Evolutionary conservation across 2,797 vertebrate genomes (phyloP).

Genomic region (Melanotaenia maccullochi): DNA sequence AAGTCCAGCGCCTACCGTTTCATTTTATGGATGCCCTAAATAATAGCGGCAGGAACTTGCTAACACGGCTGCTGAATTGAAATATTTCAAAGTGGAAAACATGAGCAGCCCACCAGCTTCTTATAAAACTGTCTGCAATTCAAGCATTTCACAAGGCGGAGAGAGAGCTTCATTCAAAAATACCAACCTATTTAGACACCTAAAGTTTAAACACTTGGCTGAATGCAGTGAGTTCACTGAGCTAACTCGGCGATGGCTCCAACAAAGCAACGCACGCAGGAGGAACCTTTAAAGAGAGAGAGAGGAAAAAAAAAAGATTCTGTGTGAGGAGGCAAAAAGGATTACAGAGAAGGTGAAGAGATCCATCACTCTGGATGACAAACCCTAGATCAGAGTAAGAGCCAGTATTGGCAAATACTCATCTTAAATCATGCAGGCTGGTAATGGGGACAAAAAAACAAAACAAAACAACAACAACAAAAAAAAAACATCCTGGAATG

Average conservation of each 20-base stretch:
- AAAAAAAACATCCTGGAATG: too few relatives aligned
- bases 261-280: neutral
- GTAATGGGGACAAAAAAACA: too few relatives aligned
- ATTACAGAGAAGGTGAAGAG: neutral
- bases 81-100: neutral
- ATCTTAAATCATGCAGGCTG: too few relatives aligned
- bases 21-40: neutral
- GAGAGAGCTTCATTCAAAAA: too few relatives aligned
- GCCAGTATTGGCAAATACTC: too few relatives aligned
- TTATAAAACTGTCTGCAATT: too few relatives aligned
- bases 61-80: neutral
- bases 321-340: neutral
- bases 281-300: too few relatives aligned
- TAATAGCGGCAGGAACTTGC: neutral
- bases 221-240: neutral
- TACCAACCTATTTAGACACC: neutral
- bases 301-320: too few relatives aligned
- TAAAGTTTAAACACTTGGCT: neutral
- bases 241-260: neutral
- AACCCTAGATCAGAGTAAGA: too few relatives aligned
- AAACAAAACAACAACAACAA: too few relatives aligned
- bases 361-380: conserved; percentile 50
- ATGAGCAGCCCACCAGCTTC: too few relatives aligned
- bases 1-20: neutral
- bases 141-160: too few relatives aligned